phyloP scores from a whole-genome alignment of 2,888 invertebrate species.

The Hartigia nigra region DNA sequence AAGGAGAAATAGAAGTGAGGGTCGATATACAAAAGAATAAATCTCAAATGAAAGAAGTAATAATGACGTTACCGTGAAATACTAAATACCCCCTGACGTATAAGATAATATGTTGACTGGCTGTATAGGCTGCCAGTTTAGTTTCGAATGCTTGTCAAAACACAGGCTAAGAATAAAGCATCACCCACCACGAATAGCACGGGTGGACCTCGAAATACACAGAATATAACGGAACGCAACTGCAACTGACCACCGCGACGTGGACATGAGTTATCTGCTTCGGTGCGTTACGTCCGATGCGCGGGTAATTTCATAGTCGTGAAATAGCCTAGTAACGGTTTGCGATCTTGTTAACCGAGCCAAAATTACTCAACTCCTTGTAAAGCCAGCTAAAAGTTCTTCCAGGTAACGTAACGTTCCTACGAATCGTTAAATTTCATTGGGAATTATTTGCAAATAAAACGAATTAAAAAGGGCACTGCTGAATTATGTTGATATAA shows the following conservation, averaged over 20 bases:
- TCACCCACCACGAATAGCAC: conserved; percentile 4
- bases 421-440: too few species aligned
- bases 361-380: neutral
- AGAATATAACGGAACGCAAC: neutral
- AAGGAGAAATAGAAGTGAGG: too few species aligned
- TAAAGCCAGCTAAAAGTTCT: neutral
- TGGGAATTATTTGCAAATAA: neutral
- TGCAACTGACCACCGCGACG: neutral
- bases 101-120: neutral
- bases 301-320: neutral
- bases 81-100: neutral
- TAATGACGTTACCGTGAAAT: neutral
- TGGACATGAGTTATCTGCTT: neutral
- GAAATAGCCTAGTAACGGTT: neutral
- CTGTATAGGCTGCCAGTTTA: conserved; percentile 16
- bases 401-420: neutral
- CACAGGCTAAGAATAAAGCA: conserved; percentile 33
- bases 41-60: neutral
- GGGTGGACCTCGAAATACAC: conserved; percentile 1
- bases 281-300: neutral
- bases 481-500: neutral
- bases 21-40: neutral
- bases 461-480: neutral
- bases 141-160: conserved; percentile 34
- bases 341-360: neutral